A percentile compares a stretch with the other conserved stretches of the same genome.
These are phyloP conservation scores for Calycopis cecrops DNA, from an alignment of 1,140 invertebrate species.

Conservation along the genomic window DNA sequence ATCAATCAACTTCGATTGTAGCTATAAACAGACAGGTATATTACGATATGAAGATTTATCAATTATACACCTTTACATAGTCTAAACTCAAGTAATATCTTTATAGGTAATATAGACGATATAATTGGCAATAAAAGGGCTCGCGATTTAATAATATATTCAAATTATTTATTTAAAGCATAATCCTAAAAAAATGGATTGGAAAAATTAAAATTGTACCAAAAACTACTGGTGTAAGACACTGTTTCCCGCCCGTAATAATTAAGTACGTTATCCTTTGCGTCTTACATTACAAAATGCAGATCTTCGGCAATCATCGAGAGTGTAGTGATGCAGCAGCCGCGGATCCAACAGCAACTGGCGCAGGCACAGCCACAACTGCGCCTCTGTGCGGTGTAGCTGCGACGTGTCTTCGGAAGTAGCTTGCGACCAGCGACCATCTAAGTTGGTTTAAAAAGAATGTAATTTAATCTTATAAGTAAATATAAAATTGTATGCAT, in stretches of 20 bases:
- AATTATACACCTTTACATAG: no score
- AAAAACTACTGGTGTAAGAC: no score
- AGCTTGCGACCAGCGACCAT: conserved; percentile 79
- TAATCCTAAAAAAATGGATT: no score
- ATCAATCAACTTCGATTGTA: conserved; percentile 79
- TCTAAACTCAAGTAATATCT: no score
- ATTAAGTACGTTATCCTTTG: background rate
- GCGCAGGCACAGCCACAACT: conserved; percentile 83
- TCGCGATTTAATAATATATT: no score
- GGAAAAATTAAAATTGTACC: no score
- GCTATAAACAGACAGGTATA: conserved; percentile 13
- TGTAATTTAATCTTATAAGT: background rate
- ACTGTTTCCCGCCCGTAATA: no score
- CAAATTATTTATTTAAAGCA: no score
- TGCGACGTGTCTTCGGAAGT: conserved; percentile 70
- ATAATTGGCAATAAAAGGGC: no score
- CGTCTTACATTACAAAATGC: conserved; percentile 77
- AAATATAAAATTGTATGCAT: background rate
- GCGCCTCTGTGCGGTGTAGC: conserved; percentile 80
- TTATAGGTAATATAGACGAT: no score
- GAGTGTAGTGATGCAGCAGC: conserved; percentile 79
- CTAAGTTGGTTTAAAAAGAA: no score
- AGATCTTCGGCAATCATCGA: conserved; percentile 80
- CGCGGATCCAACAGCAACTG: conserved; percentile 80
- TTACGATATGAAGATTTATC: no score